Evolutionary conservation across 92 coral and sea anemone species (phyloP), one percentile per base, ranked within the genome.

Genomic region (Palythoa heliodiscus): DNA sequence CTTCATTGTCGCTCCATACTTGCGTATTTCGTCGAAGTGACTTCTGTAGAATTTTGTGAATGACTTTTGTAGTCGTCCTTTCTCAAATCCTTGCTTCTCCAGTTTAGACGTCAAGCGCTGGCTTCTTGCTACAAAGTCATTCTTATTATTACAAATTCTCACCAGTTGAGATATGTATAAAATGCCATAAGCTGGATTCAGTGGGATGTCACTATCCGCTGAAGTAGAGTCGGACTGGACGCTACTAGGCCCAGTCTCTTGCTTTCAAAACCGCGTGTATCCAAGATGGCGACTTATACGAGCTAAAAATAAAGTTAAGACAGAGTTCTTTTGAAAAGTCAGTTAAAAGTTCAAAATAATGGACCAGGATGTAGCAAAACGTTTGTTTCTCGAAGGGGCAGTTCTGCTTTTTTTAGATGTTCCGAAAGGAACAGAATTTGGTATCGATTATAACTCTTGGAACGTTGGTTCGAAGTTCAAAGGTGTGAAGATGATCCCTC

Each of bases 401-500:
- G 37, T 87, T 53, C 70, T 96, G 73, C 64, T 96, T 15, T 90
- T 87, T 75, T 78, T 93, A 15, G 95, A 92, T 57, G 98, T 96
- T 39, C 98, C 98, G 16, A 82, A 85, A 78, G 93, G 95, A 70
- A 96, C 95, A 0, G 98, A 96, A 75, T 92, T 96, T 70, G 98
- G 98, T 37, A 94, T 96, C 40, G 98, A 96, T 79, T 93, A 91
- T 69, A 92, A 94, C 64, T 94, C 98, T 5, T 96, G 98, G 95
- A 90, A 90, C 38, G 88, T 87, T 71, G 98, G 98, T 29, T 82
- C 96, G 25, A 92, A 92, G 61, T 96, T 94, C 89, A 96, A 91
- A 82, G 98, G 98, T 7, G 93, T 96, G 2, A 96, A 96, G 88
- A 96, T 96, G 98, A 92, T 96, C 78, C 98, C 98, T 19, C 98